phyloP scores from a whole-genome alignment of 2,113 vertebrate genomes.

The Mohoua ochrocephala region DNA sequence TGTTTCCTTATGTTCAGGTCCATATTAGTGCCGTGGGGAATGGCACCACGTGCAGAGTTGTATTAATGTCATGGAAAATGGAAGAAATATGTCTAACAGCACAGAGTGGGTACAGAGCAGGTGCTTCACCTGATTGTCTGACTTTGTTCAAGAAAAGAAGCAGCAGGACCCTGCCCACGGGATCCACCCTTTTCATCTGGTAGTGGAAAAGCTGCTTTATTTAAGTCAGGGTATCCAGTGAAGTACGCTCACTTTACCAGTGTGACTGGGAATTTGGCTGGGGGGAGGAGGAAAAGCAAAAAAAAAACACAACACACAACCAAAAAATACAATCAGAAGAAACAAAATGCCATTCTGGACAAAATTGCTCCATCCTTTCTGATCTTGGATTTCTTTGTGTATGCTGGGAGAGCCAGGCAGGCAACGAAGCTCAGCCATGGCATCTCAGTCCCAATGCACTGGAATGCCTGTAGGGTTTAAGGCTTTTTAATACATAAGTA shows the following conservation, averaged over 20 bases:
- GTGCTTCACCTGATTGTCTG: neutral
- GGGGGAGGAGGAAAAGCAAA: neutral
- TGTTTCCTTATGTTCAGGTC: fast-evolving
- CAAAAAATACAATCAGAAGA: neutral
- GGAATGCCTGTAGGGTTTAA: neutral
- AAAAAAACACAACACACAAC: neutral
- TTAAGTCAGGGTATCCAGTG: neutral
- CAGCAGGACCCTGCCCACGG: neutral
- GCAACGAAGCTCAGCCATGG: neutral
- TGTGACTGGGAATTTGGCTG: neutral
- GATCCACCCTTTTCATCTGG: neutral
- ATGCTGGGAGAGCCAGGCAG: neutral
- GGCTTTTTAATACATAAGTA: neutral
- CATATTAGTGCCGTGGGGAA: neutral
- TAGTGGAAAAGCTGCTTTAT: neutral
- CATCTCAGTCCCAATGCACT: neutral
- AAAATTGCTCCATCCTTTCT: neutral
- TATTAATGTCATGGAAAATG: neutral
- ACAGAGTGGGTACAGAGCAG: neutral
- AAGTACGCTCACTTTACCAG: neutral
- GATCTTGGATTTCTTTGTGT: neutral
- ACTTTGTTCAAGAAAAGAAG: neutral
- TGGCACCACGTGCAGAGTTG: neutral
- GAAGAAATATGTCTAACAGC: neutral
- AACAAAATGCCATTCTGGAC: too few relatives aligned